Conservation (phyloP, 2,888 invertebrate genomes). For the Andrena marginata region DNA sequence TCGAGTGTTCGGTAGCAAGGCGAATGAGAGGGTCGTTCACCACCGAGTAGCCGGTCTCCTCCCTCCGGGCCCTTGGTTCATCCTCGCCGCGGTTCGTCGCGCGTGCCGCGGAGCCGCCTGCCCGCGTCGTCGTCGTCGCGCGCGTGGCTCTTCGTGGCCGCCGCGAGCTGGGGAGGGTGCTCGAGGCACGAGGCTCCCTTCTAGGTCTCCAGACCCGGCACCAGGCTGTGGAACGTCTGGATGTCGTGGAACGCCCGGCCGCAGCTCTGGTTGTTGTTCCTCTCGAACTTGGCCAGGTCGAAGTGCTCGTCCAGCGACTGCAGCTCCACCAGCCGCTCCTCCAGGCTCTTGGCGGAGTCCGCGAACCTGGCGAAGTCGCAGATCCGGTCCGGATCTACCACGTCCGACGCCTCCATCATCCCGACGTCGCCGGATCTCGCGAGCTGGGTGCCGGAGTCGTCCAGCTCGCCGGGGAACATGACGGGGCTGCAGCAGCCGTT, state of each 20-base stretch:
- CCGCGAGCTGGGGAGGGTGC: conserved; percentile 45
- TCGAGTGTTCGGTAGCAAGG: conserved; percentile 11
- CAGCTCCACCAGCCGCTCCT: conserved; percentile 79
- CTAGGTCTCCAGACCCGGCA: conserved; percentile 83
- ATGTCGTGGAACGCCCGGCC: conserved; percentile 83
- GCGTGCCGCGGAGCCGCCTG: conserved; percentile 50
- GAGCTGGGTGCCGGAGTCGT: conserved; percentile 54
- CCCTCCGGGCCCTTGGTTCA: conserved; percentile 42
- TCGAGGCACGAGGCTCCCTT: conserved; percentile 59
- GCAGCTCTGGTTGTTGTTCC: conserved; percentile 82
- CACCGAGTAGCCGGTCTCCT: neutral
- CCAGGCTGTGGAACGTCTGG: conserved; percentile 82
- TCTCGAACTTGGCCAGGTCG: conserved; percentile 80
- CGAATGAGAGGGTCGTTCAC: neutral
- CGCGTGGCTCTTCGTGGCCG: conserved; percentile 20
- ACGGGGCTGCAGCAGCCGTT: conserved; percentile 57
- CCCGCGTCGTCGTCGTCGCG: conserved; percentile 36
- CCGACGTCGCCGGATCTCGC: conserved; percentile 54
- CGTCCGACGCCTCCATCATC: conserved; percentile 77
- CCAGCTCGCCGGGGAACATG: conserved; percentile 64
- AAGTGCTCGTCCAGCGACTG: conserved; percentile 81
- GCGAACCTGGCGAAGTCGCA: conserved; percentile 81
- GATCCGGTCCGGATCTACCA: conserved; percentile 78
- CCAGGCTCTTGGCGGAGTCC: conserved; percentile 78
- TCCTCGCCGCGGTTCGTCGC: conserved; percentile 62